A percentile compares a stretch with the other conserved stretches of the same genome.
Conservation (phyloP, 2,113 vertebrate genomes). For the Daubentonia madagascariensis region DNA sequence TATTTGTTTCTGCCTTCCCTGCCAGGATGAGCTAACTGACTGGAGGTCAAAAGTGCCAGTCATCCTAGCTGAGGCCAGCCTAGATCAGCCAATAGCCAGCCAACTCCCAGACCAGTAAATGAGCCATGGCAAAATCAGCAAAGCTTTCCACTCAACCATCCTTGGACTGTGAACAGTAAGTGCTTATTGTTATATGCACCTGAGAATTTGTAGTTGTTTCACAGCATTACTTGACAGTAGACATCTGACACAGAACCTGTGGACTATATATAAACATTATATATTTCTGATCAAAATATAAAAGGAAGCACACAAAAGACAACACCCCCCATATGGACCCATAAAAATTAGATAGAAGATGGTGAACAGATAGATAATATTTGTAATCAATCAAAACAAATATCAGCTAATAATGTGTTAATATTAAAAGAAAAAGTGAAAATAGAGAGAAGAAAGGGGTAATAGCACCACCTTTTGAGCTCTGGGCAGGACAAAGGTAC, state of each 20-base stretch:
- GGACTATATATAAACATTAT: not conserved
- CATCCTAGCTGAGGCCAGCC: not conserved
- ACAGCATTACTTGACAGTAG: not conserved
- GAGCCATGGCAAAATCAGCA: not conserved
- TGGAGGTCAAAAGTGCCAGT: not conserved
- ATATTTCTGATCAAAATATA: not conserved
- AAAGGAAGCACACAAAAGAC: not conserved
- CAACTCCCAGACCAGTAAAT: not conserved
- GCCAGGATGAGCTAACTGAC: not conserved
- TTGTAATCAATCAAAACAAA: not conserved
- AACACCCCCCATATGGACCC: not conserved
- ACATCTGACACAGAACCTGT: not conserved
- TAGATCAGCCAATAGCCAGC: constrained; percentile 26
- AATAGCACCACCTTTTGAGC: not conserved
- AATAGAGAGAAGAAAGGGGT: not conserved
- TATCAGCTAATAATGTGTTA: not conserved
- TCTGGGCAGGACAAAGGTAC: not conserved
- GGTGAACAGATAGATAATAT: not conserved
- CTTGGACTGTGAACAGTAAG: not conserved
- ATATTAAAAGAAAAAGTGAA: not conserved
- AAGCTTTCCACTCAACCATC: not conserved
- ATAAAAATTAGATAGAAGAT: not conserved
- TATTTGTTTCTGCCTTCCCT: not conserved
- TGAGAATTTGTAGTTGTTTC: not conserved
- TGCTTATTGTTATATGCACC: not conserved